Percentiles rank a stretch among this genome's conserved stretches.
phyloP scores from a whole-genome alignment of 2,797 vertebrate species.

The Pagetopsis macropterus region DNA sequence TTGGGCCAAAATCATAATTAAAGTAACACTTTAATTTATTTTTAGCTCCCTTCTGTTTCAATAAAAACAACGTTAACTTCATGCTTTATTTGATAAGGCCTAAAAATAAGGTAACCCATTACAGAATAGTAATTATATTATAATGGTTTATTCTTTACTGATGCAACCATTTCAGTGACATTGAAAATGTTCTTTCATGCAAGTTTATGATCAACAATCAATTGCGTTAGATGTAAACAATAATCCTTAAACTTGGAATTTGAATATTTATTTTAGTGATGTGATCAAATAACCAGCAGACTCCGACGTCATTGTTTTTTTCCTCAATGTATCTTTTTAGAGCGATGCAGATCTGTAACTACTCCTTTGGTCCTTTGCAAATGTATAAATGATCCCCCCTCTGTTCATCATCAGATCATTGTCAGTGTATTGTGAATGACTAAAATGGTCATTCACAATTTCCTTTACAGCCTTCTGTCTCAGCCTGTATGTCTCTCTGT shows the following conservation, averaged over 20 bases:
- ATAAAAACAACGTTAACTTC: not conserved
- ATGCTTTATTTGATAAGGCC: not conserved
- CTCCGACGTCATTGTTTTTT: not conserved
- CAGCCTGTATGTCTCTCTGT: not conserved
- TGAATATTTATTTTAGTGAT: not conserved
- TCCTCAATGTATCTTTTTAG: not conserved
- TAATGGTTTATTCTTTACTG: not conserved
- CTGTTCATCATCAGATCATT: not conserved
- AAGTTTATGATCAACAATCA: not conserved
- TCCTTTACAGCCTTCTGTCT: not conserved
- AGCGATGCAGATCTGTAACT: not conserved
- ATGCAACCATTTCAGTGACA: slow-evolving; percentile 1
- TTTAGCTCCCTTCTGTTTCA: not conserved
- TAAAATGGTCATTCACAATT: slow-evolving; percentile 21
- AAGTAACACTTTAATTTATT: not conserved
- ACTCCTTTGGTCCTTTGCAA: not conserved
- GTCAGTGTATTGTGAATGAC: not conserved
- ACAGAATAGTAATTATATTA: slow-evolving; percentile 19
- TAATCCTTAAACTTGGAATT: not conserved
- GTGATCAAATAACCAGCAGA: not conserved
- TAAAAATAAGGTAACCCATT: not conserved
- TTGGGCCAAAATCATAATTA: slow-evolving; percentile 18
- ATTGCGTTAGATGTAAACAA: not conserved
- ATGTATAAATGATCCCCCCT: not conserved
- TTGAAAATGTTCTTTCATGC: not conserved